Evolutionary conservation across 2,888 invertebrate genomes (phyloP), one percentile per base, ranked within the genome.

Genomic region (Mesodorylaimus sp.): DNA sequence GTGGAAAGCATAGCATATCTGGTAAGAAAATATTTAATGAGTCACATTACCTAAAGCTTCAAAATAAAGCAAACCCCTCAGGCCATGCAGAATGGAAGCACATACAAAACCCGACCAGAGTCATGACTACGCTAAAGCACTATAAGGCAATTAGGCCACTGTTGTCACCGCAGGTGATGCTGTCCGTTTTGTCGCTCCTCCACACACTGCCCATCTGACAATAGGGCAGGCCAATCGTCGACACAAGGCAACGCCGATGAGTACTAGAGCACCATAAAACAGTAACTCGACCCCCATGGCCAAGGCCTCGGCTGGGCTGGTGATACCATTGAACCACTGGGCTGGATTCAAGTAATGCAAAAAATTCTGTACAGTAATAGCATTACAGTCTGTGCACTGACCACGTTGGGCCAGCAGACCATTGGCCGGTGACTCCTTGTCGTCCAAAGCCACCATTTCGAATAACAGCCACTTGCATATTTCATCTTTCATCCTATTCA

Each of bases 211-310:
- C 52, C 60, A 61, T 39, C 55, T 44, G 32, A 54, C 51, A 3
- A 60, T 46, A 1, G 60, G 60, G 27, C 58, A 57, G 16, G 61
- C 36, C 47, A 58, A 59, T 44, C 59, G 59, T 13, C 59, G 58
- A 29, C 57, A 51, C n/a, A 60, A 38, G 23, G 52, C 39, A 43
- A 60, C 47, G 23, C 45, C 42, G 19, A 53, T 41, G 42, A 42
- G 26, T 16, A 57, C 26, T 43, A 58, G 45, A 13, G 50, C 50
- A 16, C 58, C 38, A 36, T 55, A 54, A 27, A 60, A 39, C 19
- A 49, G 43, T 23, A 55, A 39, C 49, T 60, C 60, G 19, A 58
- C 43, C 5, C 50, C 50, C 39, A 56, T 48, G 3, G 57, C 56
- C 23, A 60, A 38, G 7, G 55, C 45, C 46, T 60, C 60, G 13